Evolutionary conservation across 2,797 vertebrate species (phyloP).

Genomic region (Smutsia temminckii): DNA sequence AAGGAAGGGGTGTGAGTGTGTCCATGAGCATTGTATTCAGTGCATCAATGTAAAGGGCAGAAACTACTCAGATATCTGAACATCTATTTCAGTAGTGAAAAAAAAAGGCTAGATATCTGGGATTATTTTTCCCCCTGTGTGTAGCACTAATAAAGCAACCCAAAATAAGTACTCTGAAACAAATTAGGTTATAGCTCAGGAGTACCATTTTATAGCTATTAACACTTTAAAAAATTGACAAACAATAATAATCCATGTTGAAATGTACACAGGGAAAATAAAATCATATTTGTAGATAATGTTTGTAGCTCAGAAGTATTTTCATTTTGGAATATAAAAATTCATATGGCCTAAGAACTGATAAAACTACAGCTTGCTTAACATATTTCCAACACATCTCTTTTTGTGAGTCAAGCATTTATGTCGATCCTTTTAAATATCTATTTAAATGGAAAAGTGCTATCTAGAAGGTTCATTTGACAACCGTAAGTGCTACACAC

Average conservation of each 20-base stretch:
- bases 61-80: background rate
- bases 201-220: background rate
- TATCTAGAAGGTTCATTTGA: background rate
- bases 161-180: background rate
- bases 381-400: background rate
- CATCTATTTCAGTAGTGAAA: background rate
- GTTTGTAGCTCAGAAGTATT: background rate
- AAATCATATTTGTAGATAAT: background rate
- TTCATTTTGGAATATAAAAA: background rate
- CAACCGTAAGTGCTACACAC: background rate
- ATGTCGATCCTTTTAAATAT: conserved; percentile 63
- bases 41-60: conserved; percentile 48
- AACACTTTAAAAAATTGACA: background rate
- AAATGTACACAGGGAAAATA: background rate
- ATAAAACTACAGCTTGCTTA: background rate
- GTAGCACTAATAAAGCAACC: background rate
- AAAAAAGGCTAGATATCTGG: no score
- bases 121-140: background rate
- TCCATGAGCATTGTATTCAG: background rate
- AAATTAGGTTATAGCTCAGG: background rate
- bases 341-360: background rate
- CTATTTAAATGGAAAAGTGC: conserved; percentile 62
- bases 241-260: background rate
- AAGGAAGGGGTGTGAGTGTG: background rate
- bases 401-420: conserved; percentile 66